Evolutionary conservation across 2,797 vertebrate genomes (phyloP).

Genomic region (Corythornis leucogaster): DNA sequence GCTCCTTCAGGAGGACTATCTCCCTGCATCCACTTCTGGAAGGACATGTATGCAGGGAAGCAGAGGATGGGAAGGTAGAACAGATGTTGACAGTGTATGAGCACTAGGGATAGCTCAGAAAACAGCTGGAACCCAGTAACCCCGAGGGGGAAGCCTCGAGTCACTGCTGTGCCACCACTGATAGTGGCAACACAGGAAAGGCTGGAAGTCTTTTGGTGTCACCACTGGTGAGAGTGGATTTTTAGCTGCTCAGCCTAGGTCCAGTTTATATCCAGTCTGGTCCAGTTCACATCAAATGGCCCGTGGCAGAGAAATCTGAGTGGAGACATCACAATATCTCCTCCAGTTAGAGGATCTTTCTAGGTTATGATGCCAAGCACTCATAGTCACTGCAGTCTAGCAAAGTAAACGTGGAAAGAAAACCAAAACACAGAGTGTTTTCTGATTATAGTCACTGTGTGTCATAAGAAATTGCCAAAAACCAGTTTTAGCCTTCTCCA

Average conservation of each 20-base stretch:
- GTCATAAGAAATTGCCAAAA: neutral
- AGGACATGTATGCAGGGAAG: neutral
- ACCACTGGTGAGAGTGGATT: neutral
- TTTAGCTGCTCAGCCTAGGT: neutral
- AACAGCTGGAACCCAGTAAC: neutral
- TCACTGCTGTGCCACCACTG: accelerated
- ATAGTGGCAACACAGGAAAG: accelerated
- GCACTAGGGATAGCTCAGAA: neutral
- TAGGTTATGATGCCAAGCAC: neutral
- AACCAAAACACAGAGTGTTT: neutral
- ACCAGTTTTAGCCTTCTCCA: neutral
- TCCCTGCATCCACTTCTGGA: neutral
- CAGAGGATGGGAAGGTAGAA: neutral
- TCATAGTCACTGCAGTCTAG: neutral
- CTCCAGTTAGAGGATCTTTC: neutral
- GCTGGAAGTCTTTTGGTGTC: neutral
- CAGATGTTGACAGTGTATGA: neutral
- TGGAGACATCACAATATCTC: neutral
- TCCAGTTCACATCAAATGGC: neutral
- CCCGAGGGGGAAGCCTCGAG: accelerated
- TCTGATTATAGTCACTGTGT: neutral
- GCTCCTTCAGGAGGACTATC: neutral
- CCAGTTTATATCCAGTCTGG: neutral
- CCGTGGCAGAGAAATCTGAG: neutral
- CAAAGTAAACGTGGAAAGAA: neutral